Percentiles rank a stretch among this genome's conserved stretches.
Evolutionary conservation across 2,113 vertebrate genomes (phyloP).

Genomic region (Synodontis membranacea): DNA sequence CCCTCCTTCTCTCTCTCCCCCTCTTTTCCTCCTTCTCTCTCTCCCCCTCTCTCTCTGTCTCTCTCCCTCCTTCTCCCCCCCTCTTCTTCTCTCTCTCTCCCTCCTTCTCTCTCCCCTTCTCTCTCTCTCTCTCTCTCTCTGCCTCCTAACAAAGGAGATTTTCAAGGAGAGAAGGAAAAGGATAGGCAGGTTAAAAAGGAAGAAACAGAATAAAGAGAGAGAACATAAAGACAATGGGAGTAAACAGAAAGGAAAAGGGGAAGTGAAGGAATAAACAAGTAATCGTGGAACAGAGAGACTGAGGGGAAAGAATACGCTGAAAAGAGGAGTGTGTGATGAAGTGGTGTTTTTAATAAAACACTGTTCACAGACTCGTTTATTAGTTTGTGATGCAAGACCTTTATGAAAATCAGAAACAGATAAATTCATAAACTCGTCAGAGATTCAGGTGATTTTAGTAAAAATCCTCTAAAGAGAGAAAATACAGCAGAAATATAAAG

Average conservation of each 20-base stretch:
- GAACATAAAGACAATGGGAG: background rate
- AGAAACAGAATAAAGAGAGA: background rate
- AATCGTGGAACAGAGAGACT: background rate
- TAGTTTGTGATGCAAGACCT: background rate
- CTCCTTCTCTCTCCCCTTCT: no score
- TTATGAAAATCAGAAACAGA: background rate
- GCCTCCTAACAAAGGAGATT: no score
- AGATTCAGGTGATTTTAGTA: background rate
- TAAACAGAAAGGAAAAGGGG: background rate
- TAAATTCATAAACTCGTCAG: background rate
- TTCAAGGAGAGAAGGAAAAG: background rate
- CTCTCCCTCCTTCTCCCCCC: no score
- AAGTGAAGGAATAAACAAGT: background rate
- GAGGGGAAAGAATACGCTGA: background rate
- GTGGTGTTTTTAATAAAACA: background rate
- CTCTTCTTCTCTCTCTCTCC: no score
- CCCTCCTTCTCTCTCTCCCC: no score
- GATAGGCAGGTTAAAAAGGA: no score
- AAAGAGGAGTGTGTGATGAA: background rate
- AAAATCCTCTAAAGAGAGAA: background rate
- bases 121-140: no score
- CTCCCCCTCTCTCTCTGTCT: no score
- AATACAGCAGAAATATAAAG: background rate
- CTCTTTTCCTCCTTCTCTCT: no score
- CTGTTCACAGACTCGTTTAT: background rate